Evolutionary conservation across 1,140 invertebrate genomes (phyloP), one percentile per base, ranked within the genome.

Genomic region (Pseudomyrmex gracilis): DNA sequence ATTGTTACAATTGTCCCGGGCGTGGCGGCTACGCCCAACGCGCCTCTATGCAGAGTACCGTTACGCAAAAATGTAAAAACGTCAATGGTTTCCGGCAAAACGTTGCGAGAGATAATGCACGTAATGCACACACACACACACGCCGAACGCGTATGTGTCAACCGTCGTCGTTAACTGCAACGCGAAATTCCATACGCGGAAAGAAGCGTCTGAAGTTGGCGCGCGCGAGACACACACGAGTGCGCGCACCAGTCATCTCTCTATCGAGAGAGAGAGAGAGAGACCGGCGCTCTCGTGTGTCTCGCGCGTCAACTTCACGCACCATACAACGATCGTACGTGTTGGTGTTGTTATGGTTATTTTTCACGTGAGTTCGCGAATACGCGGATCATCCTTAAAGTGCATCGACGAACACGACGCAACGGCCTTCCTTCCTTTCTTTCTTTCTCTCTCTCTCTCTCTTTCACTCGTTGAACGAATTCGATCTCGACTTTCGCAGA

Each of bases 11-110:
- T 60, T 51, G 66, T 24, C 66, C 66, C 47, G 66, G 76, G 76
- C 76, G 76, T 80, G 66, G 76, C 66, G 76, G 66, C 53, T 70
- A 80, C 76, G 76, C 76, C 76, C 64, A 70, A 45, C 17, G 17
- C 22, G 24, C 67, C 1, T 70, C 58, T n/a, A n/a, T n/a, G n/a
- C n/a, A n/a, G n/a, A n/a, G 66, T 34, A 34, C 5, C 34, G 34
- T 34, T 34, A 7, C 34, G 34, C 34, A 34, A 34, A 34, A 34
- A 34, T 34, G 58, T 66, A 71, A 80, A 80, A 80, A 80, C 71
- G 76, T 80, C 76, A 20, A 78, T 53, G 64, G 51, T 78, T 80
- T 80, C 76, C 76, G 76, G 76, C 43, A 71, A 34, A 34, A 58
- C 68, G 76, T 71, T 66, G 76, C 71, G 34, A 34, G 34, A 80